phyloP scores from a whole-genome alignment of 2,113 vertebrate genomes.

The Agelaius phoeniceus region DNA sequence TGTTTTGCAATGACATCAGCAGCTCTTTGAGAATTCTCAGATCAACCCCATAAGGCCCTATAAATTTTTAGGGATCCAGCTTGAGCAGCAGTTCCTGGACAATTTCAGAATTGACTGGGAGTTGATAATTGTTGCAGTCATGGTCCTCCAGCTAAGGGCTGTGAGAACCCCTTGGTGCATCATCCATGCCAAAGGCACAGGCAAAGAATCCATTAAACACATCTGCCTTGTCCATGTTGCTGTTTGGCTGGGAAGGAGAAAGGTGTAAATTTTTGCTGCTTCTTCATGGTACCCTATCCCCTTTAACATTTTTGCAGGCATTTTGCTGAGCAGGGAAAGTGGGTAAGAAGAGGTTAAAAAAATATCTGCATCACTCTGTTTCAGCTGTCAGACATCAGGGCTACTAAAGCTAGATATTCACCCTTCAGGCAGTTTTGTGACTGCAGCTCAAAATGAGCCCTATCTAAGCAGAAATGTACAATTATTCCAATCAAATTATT shows the following conservation, averaged over 20 bases:
- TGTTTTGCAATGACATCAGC: neutral
- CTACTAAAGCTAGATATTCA: neutral
- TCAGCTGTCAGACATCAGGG: conserved; percentile 25
- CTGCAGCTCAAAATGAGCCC: conserved; percentile 25
- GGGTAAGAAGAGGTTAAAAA: neutral
- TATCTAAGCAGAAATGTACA: conserved; percentile 30
- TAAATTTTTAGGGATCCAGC: neutral
- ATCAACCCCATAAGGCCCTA: neutral
- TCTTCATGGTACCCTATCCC: neutral
- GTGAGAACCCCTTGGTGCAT: neutral
- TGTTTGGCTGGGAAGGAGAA: neutral
- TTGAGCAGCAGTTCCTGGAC: neutral
- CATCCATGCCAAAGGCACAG: rapidly evolving
- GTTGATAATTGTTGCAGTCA: neutral
- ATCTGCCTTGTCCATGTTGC: neutral
- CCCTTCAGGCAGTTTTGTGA: conserved; percentile 34
- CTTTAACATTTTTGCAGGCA: neutral
- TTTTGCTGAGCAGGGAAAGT: neutral
- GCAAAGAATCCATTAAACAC: neutral
- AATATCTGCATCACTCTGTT: neutral
- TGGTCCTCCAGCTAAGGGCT: neutral
- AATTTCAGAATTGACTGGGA: neutral
- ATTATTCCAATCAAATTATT: conserved; percentile 51
- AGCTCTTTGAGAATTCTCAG: neutral
- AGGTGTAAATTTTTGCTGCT: neutral